Evolutionary conservation across 2,888 invertebrate species (phyloP).

Genomic region (Eubasilissa splendida): DNA sequence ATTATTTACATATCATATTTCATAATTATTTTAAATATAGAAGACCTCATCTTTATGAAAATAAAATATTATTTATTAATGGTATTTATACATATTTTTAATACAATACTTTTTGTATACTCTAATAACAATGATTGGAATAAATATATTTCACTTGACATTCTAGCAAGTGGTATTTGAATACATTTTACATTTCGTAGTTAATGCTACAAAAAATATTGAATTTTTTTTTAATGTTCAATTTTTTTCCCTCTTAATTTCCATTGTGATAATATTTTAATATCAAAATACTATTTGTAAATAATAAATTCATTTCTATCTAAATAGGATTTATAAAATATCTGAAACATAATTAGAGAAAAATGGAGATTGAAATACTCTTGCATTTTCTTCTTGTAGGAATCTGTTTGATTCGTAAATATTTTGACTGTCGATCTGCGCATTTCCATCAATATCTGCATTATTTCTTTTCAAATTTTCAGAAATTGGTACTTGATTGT

Average conservation of each 20-base stretch:
- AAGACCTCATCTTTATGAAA: no score
- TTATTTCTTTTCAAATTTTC: neutral
- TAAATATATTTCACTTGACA: no score
- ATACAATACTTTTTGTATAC: no score
- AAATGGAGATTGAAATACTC: neutral
- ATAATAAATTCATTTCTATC: neutral
- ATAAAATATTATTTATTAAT: no score
- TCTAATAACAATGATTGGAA: no score
- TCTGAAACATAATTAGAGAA: slow-evolving; percentile 23
- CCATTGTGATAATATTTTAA: neutral
- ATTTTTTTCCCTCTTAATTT: neutral
- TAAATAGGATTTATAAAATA: slow-evolving; percentile 6
- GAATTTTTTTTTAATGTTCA: neutral
- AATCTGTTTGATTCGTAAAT: neutral
- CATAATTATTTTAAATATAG: no score
- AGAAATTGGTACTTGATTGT: slow-evolving; percentile 4
- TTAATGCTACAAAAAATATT: neutral
- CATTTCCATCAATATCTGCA: slow-evolving; percentile 1
- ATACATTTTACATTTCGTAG: no score
- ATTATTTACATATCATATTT: no score
- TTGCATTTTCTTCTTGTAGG: neutral
- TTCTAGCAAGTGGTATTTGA: no score
- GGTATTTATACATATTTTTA: no score
- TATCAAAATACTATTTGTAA: neutral
- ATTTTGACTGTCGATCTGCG: neutral